Percentiles rank a stretch among this genome's conserved stretches.
These are phyloP conservation scores for Anticlea derivata DNA, from an alignment of 2,888 invertebrate genomes.

Conservation along the genomic window DNA sequence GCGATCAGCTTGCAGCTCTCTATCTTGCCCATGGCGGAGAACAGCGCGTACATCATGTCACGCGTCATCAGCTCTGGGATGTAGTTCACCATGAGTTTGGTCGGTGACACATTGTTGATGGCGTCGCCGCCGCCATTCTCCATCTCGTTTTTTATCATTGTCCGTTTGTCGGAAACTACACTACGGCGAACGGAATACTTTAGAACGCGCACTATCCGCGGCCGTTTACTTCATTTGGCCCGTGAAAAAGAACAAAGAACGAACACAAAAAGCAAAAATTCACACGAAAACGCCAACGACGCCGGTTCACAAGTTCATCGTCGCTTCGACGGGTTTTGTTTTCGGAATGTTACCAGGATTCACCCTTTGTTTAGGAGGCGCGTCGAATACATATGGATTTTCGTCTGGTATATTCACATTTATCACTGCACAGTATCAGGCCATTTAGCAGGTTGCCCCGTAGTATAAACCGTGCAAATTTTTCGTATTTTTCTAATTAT, in stretches of 20 bases:
- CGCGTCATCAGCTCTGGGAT: constrained; percentile 82
- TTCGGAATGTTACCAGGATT: constrained; percentile 77
- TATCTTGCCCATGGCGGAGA: constrained; percentile 81
- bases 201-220: constrained; percentile 66
- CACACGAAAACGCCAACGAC: constrained; percentile 76
- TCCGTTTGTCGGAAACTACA: constrained; percentile 73
- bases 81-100: constrained; percentile 84
- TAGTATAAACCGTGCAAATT: constrained; percentile 20
- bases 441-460: constrained; percentile 19
- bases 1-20: constrained; percentile 81
- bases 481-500: constrained; percentile 29
- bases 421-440: constrained; percentile 36
- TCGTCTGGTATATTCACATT: constrained; percentile 39
- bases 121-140: constrained; percentile 84
- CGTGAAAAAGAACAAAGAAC: constrained; percentile 75
- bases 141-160: constrained; percentile 78
- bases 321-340: constrained; percentile 73
- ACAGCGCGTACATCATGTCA: constrained; percentile 82
- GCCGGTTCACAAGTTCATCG: constrained; percentile 83
- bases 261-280: constrained; percentile 73
- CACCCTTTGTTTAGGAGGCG: constrained; percentile 43
- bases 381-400: constrained; percentile 31
- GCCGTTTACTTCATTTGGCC: constrained; percentile 77
- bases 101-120: constrained; percentile 81
- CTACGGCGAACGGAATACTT: constrained; percentile 74